Evolutionary conservation across 2,797 vertebrate species (phyloP), one percentile per base, ranked within the genome.

Genomic region (Danio kyathit): DNA sequence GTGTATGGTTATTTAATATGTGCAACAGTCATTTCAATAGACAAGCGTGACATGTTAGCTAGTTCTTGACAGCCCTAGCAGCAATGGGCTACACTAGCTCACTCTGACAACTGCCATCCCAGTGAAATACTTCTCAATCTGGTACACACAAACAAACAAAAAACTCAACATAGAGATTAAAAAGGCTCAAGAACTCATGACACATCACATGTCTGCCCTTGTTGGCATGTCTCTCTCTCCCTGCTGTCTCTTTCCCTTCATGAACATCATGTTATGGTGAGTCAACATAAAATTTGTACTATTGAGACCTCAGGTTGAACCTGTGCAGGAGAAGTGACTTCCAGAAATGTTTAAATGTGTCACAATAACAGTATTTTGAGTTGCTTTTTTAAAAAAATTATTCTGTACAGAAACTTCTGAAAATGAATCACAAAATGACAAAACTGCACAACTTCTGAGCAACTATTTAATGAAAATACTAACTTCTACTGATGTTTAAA

Each of bases 41-140:
- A 80, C 49, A 80, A 64, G n/a, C 16, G 14, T 80, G 59, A 40
- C 78, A 73, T 80, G 69, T 80, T 54, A 64, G 78, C 60, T 56
- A 73, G 59, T 64, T 12, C 49, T 54, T 80, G 69, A 73, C 69
- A 56, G 56, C 9, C 77, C 67, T 64, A n/a, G 41, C 38, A 73
- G 69, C 49, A 65, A 54, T 64, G 57, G 41, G 59, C 59, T 72
- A 48, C 59, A 56, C 57, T 65, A 43, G 64, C 16, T 21, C 61
- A 67, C 72, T 9, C 44, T 67, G 63, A 76, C 80, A 81, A 64
- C 63, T 74, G 71, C 52, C 72, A 76, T 70, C 43, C 52, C 29
- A 67, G 76, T 76, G 44, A 61, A 64, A 80, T 73, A 65, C 60
- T 52, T 80, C 19, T 41, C 64, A 63, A 69, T 76, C 73, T 13